Conservation (phyloP, 35 echinoderm and acorn worm species). For the Diadema setosum region DNA sequence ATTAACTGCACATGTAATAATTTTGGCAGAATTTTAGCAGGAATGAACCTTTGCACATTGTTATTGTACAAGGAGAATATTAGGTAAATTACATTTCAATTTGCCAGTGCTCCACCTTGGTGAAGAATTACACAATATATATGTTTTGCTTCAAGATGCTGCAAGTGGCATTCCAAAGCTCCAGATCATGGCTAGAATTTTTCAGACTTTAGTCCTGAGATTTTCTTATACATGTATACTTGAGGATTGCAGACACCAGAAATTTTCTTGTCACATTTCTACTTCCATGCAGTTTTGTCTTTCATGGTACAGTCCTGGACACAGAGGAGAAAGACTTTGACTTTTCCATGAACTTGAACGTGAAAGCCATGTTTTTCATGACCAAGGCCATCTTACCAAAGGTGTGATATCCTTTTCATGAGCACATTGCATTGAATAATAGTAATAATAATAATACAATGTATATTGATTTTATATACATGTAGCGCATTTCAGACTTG, state of each 20-base stretch:
- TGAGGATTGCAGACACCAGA: too few relatives aligned
- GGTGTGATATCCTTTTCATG: too few relatives aligned
- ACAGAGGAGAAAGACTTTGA: conserved; percentile 73
- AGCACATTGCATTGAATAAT: too few relatives aligned
- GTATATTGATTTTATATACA: too few relatives aligned
- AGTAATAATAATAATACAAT: too few relatives aligned
- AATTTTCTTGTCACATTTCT: neutral
- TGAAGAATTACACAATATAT: neutral
- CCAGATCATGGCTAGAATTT: neutral
- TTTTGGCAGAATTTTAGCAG: too few relatives aligned
- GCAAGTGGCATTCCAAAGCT: neutral
- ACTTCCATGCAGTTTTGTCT: conserved; percentile 52
- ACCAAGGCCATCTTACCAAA: conserved; percentile 73
- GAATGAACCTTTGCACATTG: too few relatives aligned
- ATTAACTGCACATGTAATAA: too few relatives aligned
- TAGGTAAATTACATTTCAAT: too few relatives aligned
- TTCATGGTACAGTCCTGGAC: conserved; percentile 80
- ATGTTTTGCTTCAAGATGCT: neutral
- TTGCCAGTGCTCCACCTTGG: neutral
- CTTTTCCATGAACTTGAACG: conserved; percentile 69
- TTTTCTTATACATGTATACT: neutral
- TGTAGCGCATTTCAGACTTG: too few relatives aligned
- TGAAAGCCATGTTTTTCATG: conserved; percentile 80
- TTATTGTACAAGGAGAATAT: too few relatives aligned
- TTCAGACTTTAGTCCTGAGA: neutral